Percentiles rank a stretch among this genome's conserved stretches.
Conservation (phyloP, 2,888 invertebrate genomes). For the Drosophila merina region DNA sequence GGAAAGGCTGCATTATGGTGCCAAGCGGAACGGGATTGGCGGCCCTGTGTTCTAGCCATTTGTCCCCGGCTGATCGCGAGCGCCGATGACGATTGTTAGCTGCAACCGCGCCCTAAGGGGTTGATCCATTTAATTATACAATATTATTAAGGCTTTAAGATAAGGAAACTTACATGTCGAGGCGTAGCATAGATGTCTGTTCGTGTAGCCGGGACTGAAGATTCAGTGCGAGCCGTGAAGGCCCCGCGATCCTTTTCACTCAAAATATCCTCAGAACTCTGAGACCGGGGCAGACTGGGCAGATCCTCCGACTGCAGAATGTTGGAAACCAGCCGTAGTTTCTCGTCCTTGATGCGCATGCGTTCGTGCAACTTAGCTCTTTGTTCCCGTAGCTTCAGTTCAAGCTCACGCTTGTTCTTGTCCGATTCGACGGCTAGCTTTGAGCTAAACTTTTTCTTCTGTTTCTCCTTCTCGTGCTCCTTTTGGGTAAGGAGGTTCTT, state of each 20-base stretch:
- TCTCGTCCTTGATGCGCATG: conserved; percentile 87
- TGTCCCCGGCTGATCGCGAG: conserved; percentile 91
- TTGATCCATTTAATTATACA: not conserved
- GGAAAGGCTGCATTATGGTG: conserved; percentile 94
- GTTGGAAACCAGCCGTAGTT: conserved; percentile 86
- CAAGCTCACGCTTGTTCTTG: conserved; percentile 89
- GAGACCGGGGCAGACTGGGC: conserved; percentile 73
- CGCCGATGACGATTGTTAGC: conserved; percentile 90
- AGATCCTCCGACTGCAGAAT: conserved; percentile 85
- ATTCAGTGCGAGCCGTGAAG: conserved; percentile 60
- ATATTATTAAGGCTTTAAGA: not conserved
- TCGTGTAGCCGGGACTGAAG: conserved; percentile 62
- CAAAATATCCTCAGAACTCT: conserved; percentile 79
- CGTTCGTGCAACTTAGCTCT: conserved; percentile 85
- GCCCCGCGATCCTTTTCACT: conserved; percentile 65
- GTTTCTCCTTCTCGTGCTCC: conserved; percentile 88
- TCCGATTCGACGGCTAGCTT: conserved; percentile 90
- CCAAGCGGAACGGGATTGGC: conserved; percentile 91
- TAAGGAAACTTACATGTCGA: conserved; percentile 58
- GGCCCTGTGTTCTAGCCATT: conserved; percentile 96
- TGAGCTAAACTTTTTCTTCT: conserved; percentile 87
- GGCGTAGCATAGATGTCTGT: conserved; percentile 75
- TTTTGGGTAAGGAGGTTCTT: conserved; percentile 87
- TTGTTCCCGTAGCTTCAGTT: conserved; percentile 86
- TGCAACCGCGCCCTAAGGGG: conserved; percentile 87